phyloP scores from a whole-genome alignment of 2,888 invertebrate species.

The Bimastos eiseni region DNA sequence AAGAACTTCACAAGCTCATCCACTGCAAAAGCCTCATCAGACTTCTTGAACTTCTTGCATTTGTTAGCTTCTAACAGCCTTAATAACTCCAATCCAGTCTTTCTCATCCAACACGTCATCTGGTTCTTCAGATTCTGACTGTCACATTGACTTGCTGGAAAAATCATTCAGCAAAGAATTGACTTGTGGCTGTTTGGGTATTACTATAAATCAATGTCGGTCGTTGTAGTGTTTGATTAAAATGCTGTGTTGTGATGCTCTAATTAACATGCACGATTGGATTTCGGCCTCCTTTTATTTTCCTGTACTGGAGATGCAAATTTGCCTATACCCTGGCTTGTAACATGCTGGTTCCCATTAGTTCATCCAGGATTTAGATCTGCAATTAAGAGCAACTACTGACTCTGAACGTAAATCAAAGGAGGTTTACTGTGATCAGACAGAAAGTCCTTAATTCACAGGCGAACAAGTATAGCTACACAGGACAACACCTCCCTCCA shows the following conservation, averaged over 20 bases:
- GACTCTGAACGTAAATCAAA: not conserved
- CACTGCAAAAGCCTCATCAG: too few species aligned
- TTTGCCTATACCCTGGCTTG: not conserved
- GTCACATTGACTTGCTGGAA: too few species aligned
- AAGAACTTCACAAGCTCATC: too few species aligned
- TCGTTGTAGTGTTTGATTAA: not conserved
- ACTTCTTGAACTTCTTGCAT: too few species aligned
- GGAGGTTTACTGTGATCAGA: not conserved
- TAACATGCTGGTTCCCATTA: not conserved
- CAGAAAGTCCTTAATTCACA: not conserved
- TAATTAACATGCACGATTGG: not conserved
- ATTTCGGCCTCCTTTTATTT: not conserved
- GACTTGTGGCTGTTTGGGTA: not conserved
- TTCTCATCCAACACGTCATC: too few species aligned
- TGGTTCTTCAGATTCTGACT: too few species aligned
- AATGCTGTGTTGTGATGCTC: not conserved
- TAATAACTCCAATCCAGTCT: too few species aligned
- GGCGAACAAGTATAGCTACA: not conserved
- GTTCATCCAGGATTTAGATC: not conserved
- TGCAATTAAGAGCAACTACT: not conserved
- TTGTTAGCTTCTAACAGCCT: too few species aligned
- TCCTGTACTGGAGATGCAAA: not conserved
- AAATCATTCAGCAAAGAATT: not conserved
- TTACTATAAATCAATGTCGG: not conserved
- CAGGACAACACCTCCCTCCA: not conserved